Evolutionary conservation across 2,797 vertebrate genomes (phyloP).

Genomic region (Pangasius macronema): DNA sequence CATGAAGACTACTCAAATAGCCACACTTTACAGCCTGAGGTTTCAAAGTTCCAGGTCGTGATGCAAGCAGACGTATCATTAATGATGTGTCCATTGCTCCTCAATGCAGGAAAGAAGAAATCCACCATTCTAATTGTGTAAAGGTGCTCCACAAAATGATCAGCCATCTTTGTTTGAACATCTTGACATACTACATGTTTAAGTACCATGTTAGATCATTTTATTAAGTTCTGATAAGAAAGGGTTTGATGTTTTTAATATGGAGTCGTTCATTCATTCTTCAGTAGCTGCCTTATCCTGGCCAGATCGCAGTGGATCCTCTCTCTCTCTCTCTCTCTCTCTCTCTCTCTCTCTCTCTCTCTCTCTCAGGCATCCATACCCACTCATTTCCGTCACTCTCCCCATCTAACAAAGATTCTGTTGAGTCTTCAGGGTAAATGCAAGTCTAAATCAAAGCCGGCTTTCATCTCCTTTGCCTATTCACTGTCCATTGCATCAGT

Average conservation of each 20-base stretch:
- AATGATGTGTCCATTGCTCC: neutral
- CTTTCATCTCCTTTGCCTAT: constrained; percentile 34
- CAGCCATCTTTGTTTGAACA: neutral
- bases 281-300: neutral
- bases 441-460: constrained; percentile 50
- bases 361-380: neutral
- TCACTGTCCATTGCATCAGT: constrained; percentile 28
- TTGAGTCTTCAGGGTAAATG: constrained; percentile 51
- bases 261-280: neutral
- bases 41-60: neutral
- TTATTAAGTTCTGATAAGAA: neutral
- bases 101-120: neutral
- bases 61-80: neutral
- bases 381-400: constrained; percentile 16
- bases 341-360: neutral
- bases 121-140: neutral
- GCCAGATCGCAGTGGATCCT: neutral
- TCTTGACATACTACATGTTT: neutral
- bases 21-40: neutral
- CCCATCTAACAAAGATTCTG: constrained; percentile 31
- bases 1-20: no score
- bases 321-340: constrained; percentile 1
- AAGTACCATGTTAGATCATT: neutral
- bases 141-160: neutral
- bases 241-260: neutral